Conservation (phyloP, 1,140 invertebrate genomes). For the Drosophila equinoxialis region DNA sequence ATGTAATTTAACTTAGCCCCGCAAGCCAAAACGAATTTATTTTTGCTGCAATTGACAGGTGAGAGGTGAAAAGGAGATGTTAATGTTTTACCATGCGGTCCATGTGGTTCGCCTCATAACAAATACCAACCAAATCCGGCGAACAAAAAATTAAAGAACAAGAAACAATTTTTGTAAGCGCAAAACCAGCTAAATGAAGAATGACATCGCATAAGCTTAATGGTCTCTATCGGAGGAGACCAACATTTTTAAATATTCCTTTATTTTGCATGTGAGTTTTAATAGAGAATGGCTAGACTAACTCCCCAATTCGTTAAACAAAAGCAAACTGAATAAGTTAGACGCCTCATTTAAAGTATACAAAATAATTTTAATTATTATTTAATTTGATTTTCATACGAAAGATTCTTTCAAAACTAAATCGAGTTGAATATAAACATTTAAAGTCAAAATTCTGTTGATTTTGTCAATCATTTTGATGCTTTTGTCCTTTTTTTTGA, state of each 20-base stretch:
- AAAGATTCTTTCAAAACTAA: too few species aligned
- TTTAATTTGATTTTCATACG: neutral
- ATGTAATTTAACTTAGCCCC: conserved; percentile 70
- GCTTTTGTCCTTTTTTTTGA: conserved; percentile 25
- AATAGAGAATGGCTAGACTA: neutral
- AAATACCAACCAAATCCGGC: conserved; percentile 5
- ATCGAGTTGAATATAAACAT: neutral
- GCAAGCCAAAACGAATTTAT: conserved; percentile 51
- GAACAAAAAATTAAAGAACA: neutral
- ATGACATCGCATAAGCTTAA: conserved; percentile 50
- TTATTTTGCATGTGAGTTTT: neutral
- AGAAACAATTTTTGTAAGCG: conserved; percentile 23
- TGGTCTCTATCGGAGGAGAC: conserved; percentile 31
- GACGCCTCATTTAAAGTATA: neutral
- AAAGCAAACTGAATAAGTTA: neutral
- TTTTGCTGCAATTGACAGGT: conserved; percentile 60
- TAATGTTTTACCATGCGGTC: conserved; percentile 41
- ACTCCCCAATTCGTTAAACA: too few species aligned
- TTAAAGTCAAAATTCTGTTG: neutral
- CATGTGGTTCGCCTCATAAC: conserved; percentile 25
- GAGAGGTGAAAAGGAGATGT: conserved; percentile 1
- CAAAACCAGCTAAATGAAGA: conserved; percentile 48
- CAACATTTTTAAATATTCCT: conserved; percentile 29
- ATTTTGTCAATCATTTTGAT: conserved; percentile 4
- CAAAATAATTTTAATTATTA: neutral